Base-by-base conservation (phyloP, 2,888 invertebrate species). In the Gonocerus acuteangulatus region DNA sequence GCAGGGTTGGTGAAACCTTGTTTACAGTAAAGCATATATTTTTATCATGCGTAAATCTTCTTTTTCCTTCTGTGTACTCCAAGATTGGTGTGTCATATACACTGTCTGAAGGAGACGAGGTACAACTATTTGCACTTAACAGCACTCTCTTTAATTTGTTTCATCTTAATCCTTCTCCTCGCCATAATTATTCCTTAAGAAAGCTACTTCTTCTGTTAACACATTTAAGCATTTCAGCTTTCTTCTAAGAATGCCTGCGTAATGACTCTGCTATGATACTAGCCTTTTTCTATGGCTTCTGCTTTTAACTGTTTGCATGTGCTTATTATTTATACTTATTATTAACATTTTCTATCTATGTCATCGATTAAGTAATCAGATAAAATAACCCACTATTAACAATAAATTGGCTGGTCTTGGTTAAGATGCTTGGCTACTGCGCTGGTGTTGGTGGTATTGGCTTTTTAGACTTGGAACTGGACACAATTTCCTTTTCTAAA, bases 381-480 rank as follows among this genome's bases (percentile, higher is more conserved):
- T 13, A 60, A 49, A 23, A 48, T 58, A 13, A 36, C 23, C 49
- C 32, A 57, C 36, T 19, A 58, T 45, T 48, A 19, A 65, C 64
- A 65, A 65, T 65, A 64, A 65, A 65, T 65, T 65, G 65, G 65
- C 65, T 62, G 65, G 49, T 62, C 60, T 65, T 60, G 47, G 58
- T 42, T 60, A 61, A 47, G 58, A 61, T 64, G 65, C 65, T 65
- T 65, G 65, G 62, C 64, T 65, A 61, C 65, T 65, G 65, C 65
- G 65, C 65, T 65, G 63, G 65, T 62, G 39, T 62, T 63, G 39
- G 39, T 39, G 39, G 39, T 39, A n/a, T 60, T 63, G 48, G 65
- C 65, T 65, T 63, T 45, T 48, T 62, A 61, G 60, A 51, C 23
- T 45, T 60, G 60, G 60, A 60, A 62, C 48, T 27, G 65, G 45